phyloP scores from a whole-genome alignment of 1,140 invertebrate species.

The Aphelinus atriplicis region DNA sequence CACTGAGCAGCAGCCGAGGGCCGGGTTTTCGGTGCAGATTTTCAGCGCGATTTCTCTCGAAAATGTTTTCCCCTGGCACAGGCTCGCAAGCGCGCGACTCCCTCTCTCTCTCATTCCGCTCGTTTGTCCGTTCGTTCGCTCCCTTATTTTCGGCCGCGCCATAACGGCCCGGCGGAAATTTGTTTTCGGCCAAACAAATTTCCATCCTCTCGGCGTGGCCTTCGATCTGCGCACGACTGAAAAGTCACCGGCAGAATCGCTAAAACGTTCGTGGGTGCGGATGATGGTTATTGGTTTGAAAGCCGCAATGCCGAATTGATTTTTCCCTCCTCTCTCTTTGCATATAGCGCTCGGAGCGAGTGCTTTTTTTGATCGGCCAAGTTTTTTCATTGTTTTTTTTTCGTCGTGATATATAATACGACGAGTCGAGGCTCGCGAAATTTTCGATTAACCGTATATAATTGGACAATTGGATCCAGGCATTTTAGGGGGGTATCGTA shows the following conservation, averaged over 20 bases:
- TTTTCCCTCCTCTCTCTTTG: constrained; percentile 16
- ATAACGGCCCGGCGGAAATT: constrained; percentile 26
- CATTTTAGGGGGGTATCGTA: constrained; percentile 1
- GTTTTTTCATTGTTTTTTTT: constrained; percentile 1
- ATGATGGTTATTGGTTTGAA: constrained; percentile 40
- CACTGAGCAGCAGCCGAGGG: not conserved
- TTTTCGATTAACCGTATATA: constrained; percentile 28
- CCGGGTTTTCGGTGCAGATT: constrained; percentile 5
- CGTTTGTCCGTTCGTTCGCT: not conserved
- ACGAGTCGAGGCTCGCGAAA: not conserved
- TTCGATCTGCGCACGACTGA: not conserved
- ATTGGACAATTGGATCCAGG: constrained; percentile 12
- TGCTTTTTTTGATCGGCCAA: not conserved
- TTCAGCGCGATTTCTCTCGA: constrained; percentile 12
- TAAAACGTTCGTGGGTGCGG: not conserved
- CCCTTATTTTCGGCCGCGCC: constrained; percentile 24
- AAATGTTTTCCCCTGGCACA: constrained; percentile 6
- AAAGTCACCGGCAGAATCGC: constrained; percentile 3
- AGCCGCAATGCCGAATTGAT: constrained; percentile 11
- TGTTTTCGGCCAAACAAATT: constrained; percentile 36
- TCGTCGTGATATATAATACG: constrained; percentile 9
- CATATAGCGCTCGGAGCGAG: not conserved
- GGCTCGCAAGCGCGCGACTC: not conserved
- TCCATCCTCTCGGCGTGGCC: constrained; percentile 5
- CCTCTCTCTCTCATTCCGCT: not conserved